phyloP scores from a whole-genome alignment of 2,797 vertebrate genomes.

The Agapornis canus region DNA sequence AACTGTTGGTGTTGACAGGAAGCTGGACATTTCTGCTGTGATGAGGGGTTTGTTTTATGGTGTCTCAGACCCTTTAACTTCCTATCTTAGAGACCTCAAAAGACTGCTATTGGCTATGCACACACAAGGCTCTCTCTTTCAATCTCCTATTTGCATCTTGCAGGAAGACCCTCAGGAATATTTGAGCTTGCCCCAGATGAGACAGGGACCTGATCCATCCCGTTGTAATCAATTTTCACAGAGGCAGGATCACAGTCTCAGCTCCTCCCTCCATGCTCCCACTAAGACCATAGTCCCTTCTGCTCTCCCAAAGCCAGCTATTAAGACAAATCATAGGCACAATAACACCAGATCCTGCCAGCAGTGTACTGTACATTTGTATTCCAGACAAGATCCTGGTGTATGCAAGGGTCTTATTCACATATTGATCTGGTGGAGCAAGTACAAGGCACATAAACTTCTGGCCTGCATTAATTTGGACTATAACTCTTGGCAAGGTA shows the following conservation, averaged over 20 bases:
- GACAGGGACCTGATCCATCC: neutral
- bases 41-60: neutral
- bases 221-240: neutral
- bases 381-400: neutral
- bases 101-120: neutral
- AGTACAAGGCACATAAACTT: neutral
- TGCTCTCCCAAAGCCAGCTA: neutral
- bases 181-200: neutral
- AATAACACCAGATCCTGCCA: neutral
- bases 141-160: neutral
- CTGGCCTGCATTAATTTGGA: slow-evolving; percentile 23
- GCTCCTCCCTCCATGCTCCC: neutral
- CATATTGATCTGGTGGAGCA: neutral
- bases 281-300: neutral
- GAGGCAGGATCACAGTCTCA: neutral
- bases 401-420: neutral
- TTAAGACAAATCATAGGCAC: neutral
- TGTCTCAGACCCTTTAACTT: neutral
- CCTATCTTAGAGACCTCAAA: neutral
- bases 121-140: neutral
- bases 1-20: neutral
- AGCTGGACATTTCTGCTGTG: neutral
- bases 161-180: neutral
- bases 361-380: neutral
- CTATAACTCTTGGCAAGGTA: neutral